A percentile compares a stretch with the other conserved stretches of the same genome.
Evolutionary conservation across 1,140 invertebrate species (phyloP).

Genomic region (Drosophila nannoptera): DNA sequence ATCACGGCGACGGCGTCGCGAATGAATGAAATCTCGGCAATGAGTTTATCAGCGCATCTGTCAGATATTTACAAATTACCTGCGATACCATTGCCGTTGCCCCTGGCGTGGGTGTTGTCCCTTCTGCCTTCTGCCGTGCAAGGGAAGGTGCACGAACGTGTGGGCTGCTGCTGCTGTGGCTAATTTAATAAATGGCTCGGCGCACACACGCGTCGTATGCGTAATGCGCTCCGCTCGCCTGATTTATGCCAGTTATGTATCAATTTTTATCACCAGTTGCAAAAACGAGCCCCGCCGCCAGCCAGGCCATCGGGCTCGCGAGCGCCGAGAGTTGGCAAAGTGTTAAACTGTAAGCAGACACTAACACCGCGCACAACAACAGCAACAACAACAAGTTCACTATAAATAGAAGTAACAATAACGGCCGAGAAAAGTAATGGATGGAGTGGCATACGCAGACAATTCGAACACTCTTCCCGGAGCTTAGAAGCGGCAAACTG

Average conservation of each 20-base stretch:
- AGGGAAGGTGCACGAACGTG: constrained; percentile 2
- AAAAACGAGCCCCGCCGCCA: constrained; percentile 51
- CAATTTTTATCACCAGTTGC: constrained; percentile 77
- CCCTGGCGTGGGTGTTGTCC: constrained; percentile 18
- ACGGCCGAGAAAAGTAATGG: constrained; percentile 3
- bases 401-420: constrained; percentile 1
- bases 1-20: constrained; percentile 41
- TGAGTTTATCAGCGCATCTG: constrained; percentile 77
- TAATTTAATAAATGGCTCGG: constrained; percentile 72
- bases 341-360: constrained; percentile 74
- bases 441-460: neutral
- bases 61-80: constrained; percentile 78
- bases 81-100: constrained; percentile 49
- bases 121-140: constrained; percentile 1
- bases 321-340: constrained; percentile 45
- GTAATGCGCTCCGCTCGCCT: constrained; percentile 62
- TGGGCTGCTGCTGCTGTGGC: constrained; percentile 53
- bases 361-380: constrained; percentile 40
- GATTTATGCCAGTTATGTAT: constrained; percentile 77
- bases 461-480: constrained; percentile 16
- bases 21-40: constrained; percentile 64
- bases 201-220: constrained; percentile 61
- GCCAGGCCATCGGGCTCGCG: too few species aligned
- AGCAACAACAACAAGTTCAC: constrained; percentile 18
- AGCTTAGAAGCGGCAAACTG: neutral